phyloP scores from a whole-genome alignment of 2,113 vertebrate genomes.

The Neopipo cinnamomea region DNA sequence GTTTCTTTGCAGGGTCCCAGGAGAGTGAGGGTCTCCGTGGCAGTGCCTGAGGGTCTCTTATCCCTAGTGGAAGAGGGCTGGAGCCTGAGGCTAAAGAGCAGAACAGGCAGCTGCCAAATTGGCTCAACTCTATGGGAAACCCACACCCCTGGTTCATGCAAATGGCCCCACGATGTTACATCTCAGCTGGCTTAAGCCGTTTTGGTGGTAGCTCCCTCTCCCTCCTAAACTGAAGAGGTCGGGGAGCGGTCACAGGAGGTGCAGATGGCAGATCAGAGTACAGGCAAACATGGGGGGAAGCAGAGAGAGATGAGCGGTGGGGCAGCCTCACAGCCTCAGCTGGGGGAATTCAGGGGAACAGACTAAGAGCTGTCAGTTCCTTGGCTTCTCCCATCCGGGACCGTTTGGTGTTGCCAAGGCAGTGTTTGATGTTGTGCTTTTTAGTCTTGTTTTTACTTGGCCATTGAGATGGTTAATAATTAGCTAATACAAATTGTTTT shows the following conservation, averaged over 20 bases:
- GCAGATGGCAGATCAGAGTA: background rate
- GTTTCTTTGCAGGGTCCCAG: background rate
- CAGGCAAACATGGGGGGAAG: background rate
- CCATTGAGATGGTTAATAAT: background rate
- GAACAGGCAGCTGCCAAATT: background rate
- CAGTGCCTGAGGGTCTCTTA: rapidly evolving
- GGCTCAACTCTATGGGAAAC: background rate
- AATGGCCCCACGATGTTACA: rapidly evolving
- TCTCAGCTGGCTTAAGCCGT: background rate
- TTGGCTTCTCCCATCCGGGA: background rate
- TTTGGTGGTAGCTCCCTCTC: background rate
- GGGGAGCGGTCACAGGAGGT: background rate
- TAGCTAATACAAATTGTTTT: background rate
- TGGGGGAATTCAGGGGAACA: background rate
- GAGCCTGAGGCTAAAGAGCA: background rate
- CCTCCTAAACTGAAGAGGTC: background rate
- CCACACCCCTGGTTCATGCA: background rate
- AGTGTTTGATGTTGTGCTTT: background rate
- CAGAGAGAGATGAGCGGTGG: background rate
- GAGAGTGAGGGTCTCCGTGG: background rate
- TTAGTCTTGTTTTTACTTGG: background rate
- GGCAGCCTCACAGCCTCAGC: background rate
- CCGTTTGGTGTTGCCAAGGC: background rate
- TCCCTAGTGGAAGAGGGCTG: background rate
- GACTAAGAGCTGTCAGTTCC: background rate